These are phyloP conservation scores for Chloroceryle amazona DNA, from an alignment of 2,797 vertebrate species.

Conservation along the genomic window DNA sequence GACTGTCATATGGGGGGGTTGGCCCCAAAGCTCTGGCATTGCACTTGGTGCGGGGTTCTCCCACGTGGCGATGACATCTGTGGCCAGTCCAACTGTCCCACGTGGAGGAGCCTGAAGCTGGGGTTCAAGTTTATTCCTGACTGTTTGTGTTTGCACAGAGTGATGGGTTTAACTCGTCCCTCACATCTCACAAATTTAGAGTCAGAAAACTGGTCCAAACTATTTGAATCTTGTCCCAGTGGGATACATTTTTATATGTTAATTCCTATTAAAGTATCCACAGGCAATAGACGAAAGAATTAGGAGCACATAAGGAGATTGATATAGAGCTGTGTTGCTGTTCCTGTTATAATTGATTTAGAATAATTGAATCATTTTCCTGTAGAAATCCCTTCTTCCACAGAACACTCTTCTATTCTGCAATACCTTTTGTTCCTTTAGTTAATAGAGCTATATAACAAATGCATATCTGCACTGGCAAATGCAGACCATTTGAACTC, in stretches of 20 bases:
- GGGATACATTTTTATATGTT: slow-evolving; percentile 24
- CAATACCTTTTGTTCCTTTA: slow-evolving; percentile 67
- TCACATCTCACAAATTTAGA: neutral
- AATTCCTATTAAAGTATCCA: slow-evolving; percentile 50
- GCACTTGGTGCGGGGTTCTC: neutral
- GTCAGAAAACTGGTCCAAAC: neutral
- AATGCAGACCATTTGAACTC: slow-evolving; percentile 64
- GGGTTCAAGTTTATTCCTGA: neutral
- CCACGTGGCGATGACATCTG: rapidly evolving
- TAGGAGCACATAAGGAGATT: slow-evolving; percentile 35
- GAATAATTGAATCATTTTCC: slow-evolving; percentile 70
- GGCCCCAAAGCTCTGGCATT: neutral
- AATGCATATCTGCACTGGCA: slow-evolving; percentile 42
- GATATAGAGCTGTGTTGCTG: slow-evolving; percentile 32
- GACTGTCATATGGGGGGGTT: neutral
- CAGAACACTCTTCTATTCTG: slow-evolving; percentile 27
- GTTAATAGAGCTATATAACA: slow-evolving; percentile 69
- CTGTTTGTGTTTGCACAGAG: neutral
- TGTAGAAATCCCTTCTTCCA: slow-evolving; percentile 46
- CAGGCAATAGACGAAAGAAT: slow-evolving; percentile 43
- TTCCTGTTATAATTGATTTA: slow-evolving; percentile 63
- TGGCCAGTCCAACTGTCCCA: neutral
- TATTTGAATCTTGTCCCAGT: neutral
- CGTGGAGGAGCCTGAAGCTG: neutral
- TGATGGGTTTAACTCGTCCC: neutral